Evolutionary conservation across 2,888 invertebrate species (phyloP).

Genomic region (Drosophila pegasa): DNA sequence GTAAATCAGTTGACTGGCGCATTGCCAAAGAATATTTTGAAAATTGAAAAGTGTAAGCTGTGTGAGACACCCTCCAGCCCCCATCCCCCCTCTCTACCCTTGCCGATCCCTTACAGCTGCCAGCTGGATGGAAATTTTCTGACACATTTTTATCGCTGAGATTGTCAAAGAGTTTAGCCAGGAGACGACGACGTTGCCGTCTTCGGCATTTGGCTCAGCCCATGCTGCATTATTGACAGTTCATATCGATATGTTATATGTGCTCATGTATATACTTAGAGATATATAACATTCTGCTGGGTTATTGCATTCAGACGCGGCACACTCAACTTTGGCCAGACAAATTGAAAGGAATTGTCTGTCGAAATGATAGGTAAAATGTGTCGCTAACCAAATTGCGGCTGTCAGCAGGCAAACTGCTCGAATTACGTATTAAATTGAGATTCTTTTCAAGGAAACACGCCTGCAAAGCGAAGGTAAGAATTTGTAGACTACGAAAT

Average conservation of each 20-base stretch:
- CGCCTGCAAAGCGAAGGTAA: background rate
- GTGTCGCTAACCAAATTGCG: conserved; percentile 53
- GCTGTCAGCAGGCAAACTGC: conserved; percentile 39
- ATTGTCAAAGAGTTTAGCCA: conserved; percentile 77
- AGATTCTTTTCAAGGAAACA: conserved; percentile 35
- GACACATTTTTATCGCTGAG: conserved; percentile 78
- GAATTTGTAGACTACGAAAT: background rate
- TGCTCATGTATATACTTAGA: conserved; percentile 11
- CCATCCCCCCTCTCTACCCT: background rate
- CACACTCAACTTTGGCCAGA: conserved; percentile 31
- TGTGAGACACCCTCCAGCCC: conserved; percentile 3
- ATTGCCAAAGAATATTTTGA: conserved; percentile 73
- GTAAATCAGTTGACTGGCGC: conserved; percentile 77
- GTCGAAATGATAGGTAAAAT: conserved; percentile 19
- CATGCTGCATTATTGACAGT: conserved; percentile 70
- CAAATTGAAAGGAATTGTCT: conserved; percentile 54
- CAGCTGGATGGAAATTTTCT: conserved; percentile 54
- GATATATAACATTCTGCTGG: conserved; percentile 10
- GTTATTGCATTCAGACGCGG: conserved; percentile 25
- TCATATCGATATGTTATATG: conserved; percentile 55
- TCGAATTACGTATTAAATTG: conserved; percentile 31
- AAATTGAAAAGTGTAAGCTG: conserved; percentile 75
- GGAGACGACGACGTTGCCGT: conserved; percentile 23
- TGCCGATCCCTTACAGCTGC: background rate
- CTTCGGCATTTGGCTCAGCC: conserved; percentile 40